Base-by-base conservation (phyloP, 2,888 invertebrate species). In the Ecliptopera silaceata region DNA sequence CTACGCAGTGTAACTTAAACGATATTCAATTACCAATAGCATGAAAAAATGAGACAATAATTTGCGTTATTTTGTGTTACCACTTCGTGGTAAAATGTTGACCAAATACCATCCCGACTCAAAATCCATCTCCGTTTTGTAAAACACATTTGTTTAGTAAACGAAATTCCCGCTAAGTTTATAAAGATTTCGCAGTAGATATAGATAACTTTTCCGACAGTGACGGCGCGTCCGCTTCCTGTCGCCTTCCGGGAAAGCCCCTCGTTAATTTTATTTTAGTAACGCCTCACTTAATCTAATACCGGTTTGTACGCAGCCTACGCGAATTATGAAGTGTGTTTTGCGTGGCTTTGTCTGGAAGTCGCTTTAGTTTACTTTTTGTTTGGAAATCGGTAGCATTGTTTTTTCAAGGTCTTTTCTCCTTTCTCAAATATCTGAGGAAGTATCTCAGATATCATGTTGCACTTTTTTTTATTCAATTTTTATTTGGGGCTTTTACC, bases 191-290 rank as follows among this genome's bases (percentile, higher is more conserved):
- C 69, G 69, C 63, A 68, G 69, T 75, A 79, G 81, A 85, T 82
- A 79, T 77, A 82, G 81, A 84, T 82, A 86, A 84, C 72, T 81
- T 79, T 73, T 74, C 79, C 77, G 78, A 74, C 79, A 73, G 74
- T 70, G 76, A 70, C 75, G 80, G 72, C 79, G 75, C 77, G 75
- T 79, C 81, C 81, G 80, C 75, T 84, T 87, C 86, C 85, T 75
- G 73, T 69, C 75, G 79, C 69, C 75, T 84, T 86, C 87, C 86
- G 84, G 83, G 72, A 77, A 81, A 77, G 74, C 77, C 72, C 81
- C 82, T 85, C 87, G 84, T 86, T 86, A 84, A 88, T 88, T 87
- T 86, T 86, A 87, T 88, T 88, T 86, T 79, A 79, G 77, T 77
- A 72, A 80, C 82, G 81, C 72, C 75, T 78, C 79, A 80, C 79